These are phyloP conservation scores for Torymus texanus DNA, from an alignment of 2,888 invertebrate genomes.

Conservation along the genomic window DNA sequence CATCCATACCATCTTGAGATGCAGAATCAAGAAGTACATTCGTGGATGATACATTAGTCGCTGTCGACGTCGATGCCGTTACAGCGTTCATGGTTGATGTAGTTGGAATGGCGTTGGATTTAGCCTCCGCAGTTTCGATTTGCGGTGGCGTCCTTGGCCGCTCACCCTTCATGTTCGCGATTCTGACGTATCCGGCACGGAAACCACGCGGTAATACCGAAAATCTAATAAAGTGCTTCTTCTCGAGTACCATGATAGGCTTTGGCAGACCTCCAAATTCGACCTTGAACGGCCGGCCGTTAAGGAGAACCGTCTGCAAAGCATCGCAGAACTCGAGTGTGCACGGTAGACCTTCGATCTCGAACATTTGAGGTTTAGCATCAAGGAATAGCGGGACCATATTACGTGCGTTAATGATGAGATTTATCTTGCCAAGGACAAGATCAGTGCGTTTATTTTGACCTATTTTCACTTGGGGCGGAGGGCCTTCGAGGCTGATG, in stretches of 20 bases:
- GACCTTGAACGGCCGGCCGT: conserved; percentile 86
- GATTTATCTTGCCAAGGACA: conserved; percentile 88
- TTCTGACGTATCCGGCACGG: conserved; percentile 82
- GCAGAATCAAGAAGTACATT: conserved; percentile 31
- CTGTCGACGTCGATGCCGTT: background rate
- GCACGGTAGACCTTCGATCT: conserved; percentile 83
- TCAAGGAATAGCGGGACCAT: conserved; percentile 89
- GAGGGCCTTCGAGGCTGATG: conserved; percentile 90
- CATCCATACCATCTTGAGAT: conserved; percentile 30
- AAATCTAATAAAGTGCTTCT: conserved; percentile 88
- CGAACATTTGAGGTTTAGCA: conserved; percentile 87
- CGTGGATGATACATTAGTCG: background rate
- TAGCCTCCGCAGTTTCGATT: conserved; percentile 44
- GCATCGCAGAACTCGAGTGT: conserved; percentile 88
- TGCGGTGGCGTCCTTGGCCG: conserved; percentile 67
- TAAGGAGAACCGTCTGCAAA: conserved; percentile 85
- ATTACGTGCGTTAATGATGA: conserved; percentile 87
- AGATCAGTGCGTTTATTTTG: conserved; percentile 86
- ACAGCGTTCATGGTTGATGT: background rate
- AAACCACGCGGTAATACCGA: conserved; percentile 86
- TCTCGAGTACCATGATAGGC: conserved; percentile 83
- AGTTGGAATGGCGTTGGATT: background rate
- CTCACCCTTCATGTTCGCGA: conserved; percentile 85
- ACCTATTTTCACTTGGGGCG: conserved; percentile 95
- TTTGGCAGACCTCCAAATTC: conserved; percentile 91